Evolutionary conservation across 2,113 vertebrate genomes (phyloP).

Genomic region (Menura novaehollandiae): DNA sequence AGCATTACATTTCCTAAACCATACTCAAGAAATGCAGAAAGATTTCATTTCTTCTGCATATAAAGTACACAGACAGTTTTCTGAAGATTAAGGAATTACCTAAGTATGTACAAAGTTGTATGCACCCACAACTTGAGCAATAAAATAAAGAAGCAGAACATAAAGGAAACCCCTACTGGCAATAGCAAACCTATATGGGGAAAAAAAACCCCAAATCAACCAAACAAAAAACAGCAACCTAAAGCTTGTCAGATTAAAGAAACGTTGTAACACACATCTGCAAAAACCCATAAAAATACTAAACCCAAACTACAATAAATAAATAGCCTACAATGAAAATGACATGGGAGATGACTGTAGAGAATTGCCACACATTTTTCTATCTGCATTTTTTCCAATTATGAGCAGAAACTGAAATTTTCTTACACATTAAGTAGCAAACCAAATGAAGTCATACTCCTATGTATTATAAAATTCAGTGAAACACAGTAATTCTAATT

Average conservation of each 20-base stretch:
- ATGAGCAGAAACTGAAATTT: background rate
- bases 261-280: background rate
- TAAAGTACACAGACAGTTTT: background rate
- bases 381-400: background rate
- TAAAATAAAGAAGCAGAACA: background rate
- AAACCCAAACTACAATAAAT: background rate
- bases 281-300: background rate
- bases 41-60: background rate
- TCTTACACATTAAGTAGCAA: background rate
- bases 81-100: background rate
- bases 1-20: background rate
- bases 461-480: background rate
- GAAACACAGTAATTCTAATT: background rate
- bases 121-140: background rate
- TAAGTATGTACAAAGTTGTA: background rate
- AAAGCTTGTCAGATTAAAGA: background rate
- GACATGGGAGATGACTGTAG: background rate
- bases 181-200: background rate
- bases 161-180: background rate
- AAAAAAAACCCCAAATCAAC: background rate
- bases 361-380: background rate
- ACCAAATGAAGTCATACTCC: conserved; percentile 1
- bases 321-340: background rate
- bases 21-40: background rate
- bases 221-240: background rate